A percentile compares a stretch with the other conserved stretches of the same genome.
These are phyloP conservation scores for Phasia obesa DNA, from an alignment of 2,888 invertebrate species.

Conservation along the genomic window DNA sequence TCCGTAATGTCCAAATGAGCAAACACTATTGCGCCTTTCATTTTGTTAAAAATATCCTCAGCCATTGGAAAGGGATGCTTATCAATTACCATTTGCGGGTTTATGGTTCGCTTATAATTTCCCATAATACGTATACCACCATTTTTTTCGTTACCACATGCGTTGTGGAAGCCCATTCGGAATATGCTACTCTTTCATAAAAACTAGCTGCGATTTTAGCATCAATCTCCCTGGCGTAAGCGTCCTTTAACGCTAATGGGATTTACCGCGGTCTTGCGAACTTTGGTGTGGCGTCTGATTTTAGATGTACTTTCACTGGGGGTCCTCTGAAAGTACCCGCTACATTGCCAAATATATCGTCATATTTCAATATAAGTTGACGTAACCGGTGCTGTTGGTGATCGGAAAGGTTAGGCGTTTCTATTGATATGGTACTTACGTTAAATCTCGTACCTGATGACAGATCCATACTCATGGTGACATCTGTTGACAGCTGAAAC, in stretches of 20 bases:
- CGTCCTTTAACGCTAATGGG: no score
- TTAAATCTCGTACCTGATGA: not conserved
- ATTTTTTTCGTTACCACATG: no score
- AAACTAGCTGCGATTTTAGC: no score
- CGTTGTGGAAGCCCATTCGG: no score
- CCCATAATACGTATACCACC: slow-evolving; percentile 37
- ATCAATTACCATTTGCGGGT: slow-evolving; percentile 57
- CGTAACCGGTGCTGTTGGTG: no score
- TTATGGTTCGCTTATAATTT: slow-evolving; percentile 64
- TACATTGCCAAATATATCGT: slow-evolving; percentile 3
- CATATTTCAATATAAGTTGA: slow-evolving; percentile 5
- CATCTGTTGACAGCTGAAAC: not conserved
- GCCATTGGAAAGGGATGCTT: slow-evolving; percentile 47
- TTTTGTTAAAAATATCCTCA: slow-evolving; percentile 34
- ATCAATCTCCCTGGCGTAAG: no score
- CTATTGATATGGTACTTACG: slow-evolving; percentile 1
- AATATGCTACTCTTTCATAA: no score
- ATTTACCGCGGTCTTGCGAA: no score
- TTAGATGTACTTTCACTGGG: no score
- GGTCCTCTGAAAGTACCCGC: slow-evolving; percentile 22
- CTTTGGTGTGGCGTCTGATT: no score
- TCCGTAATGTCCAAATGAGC: no score
- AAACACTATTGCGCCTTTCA: slow-evolving; percentile 18
- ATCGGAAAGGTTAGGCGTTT: not conserved
- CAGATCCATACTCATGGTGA: not conserved